Base-by-base conservation (phyloP, 2,888 invertebrate genomes). In the Neocrepidodera transversa region DNA sequence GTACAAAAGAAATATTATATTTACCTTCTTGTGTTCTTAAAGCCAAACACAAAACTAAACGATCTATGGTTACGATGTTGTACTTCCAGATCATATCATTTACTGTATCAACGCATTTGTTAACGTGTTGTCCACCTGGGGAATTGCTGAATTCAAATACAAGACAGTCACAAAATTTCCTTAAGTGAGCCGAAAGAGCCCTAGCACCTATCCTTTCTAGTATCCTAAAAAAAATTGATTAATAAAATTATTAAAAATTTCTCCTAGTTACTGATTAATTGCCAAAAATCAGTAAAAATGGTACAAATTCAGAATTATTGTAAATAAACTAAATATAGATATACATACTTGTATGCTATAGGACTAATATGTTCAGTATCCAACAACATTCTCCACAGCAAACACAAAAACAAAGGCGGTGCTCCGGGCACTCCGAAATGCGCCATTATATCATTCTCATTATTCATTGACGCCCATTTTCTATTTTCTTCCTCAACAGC, bases 71-170 rank as follows among this genome's bases (percentile, higher is more conserved):
- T 50, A 97, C 92, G 67, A 97, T 93, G 80, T 97, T 95, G 79
- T 94, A 96, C 74, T 96, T 95, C 97, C 97, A 97, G 64, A 97
- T 95, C 87, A 97, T 93, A 74, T 95, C 93, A 78, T 94, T 96
- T 68, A 97, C 91, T 0, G 95, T 94, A 74, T 97, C 97, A 1
- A 96, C 93, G 74, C 93, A 93, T 81, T 95, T 95, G 79, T 93
- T 93, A 47, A 96, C 93, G 74, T 93, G 92, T 62, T 91, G 90
- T 8, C 93, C 93, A 17, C 92, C 93, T 11, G 91, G 90, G 1
- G 92, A 91, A 72, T 91, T 93, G 0, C 92, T 91, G 74, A 97
- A 95, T 79, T 97, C 97, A 75, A 90, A 92, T 6, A 95, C 93
- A 2, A 97, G 82, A 77, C 93, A 97, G 79, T 97, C 97, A 76